Evolutionary conservation across 2,888 invertebrate species (phyloP), one percentile per base, ranked within the genome.

Genomic region (Physocephala rufipes): DNA sequence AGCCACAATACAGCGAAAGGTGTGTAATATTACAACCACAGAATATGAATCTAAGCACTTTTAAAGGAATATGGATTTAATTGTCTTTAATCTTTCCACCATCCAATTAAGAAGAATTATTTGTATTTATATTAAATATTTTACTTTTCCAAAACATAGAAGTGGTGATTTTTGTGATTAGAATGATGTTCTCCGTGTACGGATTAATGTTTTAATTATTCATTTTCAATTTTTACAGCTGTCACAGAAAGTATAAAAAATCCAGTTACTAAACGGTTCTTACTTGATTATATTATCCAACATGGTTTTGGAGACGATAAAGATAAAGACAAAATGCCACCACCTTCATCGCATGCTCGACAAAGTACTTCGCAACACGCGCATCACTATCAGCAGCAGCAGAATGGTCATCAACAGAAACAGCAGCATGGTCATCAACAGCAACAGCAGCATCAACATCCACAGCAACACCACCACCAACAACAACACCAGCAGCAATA

Each of bases 201-300:
- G 24, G 13, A 5, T 28, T 58, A 24, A 15, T 24, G 26, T 36
- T 36, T 36, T 7, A 36, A 36, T 36, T 36, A 36, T 7, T 36
- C 4, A 36, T 9, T 28, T 12, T 24, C 53, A 21, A 43, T 13
- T 16, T 19, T 59, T 67, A 1, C 86, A 93, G 95, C 94, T 77
- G 97, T 98, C 51, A 91, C 90, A 80, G 89, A 92, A 68, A 95
- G 94, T 82, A 97, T 98, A 82, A 84, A 85, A 51, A 86, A 91
- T 78, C 98, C 98, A 0, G 92, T 98, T 1, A 96, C 96, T 0
- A 93, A 93, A 84, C 93, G 95, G 73, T 87, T 88, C 71, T 89
- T 98, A 15, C 85, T 97, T 59, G 88, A 92, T 65, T 94, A 87
- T 84, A 95, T 96, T 76, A 89, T 90, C 28, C 87, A 85, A 13